Evolutionary conservation across 2,797 vertebrate species (phyloP), one percentile per base, ranked within the genome.

Genomic region (Natrix natrix): DNA sequence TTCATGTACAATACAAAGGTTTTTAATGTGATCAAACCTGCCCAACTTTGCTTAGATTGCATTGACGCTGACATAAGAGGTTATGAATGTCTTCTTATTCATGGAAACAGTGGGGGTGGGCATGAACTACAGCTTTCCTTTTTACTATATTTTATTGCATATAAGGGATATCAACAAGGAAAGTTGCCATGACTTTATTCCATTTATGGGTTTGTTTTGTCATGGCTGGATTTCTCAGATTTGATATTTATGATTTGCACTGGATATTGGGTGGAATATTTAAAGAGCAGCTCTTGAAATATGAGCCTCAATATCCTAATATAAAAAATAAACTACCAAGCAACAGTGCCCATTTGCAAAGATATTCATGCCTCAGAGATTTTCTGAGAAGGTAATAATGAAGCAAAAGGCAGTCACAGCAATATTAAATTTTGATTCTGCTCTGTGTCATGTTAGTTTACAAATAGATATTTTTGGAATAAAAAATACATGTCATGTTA

Each of bases 381-480:
- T 37, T 92, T 95, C 89, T 90, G 95, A 63, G 94, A 57, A 55
- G 14, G 61, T 92, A 93, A 83, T 94, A 93, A 93, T 28, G 92
- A 95, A 93, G 1, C 2, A 2, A 92, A 69, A 78, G 87, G 95
- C 91, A 92, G 91, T 57, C 17, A 69, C 6, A 12, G 26, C 1
- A 43, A 86, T 93, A 88, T 26, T 94, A 94, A 92, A 86, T 88
- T 96, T 95, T 94, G 88, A 95, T 94, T 97, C 16, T 93, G 28
- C 4, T 92, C 60, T 88, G 86, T 96, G 93, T 91, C 87, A 88
- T 88, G 93, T 96, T 95, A 88, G 93, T 94, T 74, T 93, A 61
- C 24, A 96, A 95, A 94, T 91, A 93, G 89, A 93, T 94, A 96
- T 96, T 95, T 96, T 93, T 95, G 89, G 94, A 94, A 86, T 95